phyloP scores from a whole-genome alignment of 2,797 vertebrate species.

The Spinibarbus caldwelli region DNA sequence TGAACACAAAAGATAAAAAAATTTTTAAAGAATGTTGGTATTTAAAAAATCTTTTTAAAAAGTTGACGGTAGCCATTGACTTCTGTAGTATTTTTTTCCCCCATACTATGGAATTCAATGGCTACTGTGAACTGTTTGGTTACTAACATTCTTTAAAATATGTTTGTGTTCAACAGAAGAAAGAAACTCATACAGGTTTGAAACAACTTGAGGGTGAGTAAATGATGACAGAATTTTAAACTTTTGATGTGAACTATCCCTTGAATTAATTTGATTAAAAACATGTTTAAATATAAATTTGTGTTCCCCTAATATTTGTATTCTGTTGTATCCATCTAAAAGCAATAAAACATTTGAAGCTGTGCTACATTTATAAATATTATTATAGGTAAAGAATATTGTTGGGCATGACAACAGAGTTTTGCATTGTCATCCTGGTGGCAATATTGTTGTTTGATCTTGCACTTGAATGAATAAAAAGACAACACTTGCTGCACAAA shows the following conservation, averaged over 20 bases:
- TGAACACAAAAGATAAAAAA: too few species aligned
- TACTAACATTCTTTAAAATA: too few species aligned
- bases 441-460: background rate
- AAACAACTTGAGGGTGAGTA: background rate
- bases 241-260: background rate
- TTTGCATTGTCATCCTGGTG: background rate
- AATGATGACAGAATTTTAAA: background rate
- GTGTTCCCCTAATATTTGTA: background rate
- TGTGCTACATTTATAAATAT: background rate
- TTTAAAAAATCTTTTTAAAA: too few species aligned
- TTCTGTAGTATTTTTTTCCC: too few species aligned
- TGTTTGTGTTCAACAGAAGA: too few species aligned
- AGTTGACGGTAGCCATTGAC: too few species aligned
- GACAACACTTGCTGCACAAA: too few species aligned
- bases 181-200: too few species aligned
- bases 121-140: too few species aligned
- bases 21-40: too few species aligned
- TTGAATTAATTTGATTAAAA: background rate
- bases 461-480: background rate
- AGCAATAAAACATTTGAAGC: background rate
- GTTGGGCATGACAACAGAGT: background rate
- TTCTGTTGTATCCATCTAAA: background rate
- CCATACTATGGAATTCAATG: too few species aligned
- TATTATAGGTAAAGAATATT: background rate
- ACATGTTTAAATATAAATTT: background rate